These are phyloP conservation scores for Eledona agricola DNA, from an alignment of 2,888 invertebrate genomes.

Conservation along the genomic window DNA sequence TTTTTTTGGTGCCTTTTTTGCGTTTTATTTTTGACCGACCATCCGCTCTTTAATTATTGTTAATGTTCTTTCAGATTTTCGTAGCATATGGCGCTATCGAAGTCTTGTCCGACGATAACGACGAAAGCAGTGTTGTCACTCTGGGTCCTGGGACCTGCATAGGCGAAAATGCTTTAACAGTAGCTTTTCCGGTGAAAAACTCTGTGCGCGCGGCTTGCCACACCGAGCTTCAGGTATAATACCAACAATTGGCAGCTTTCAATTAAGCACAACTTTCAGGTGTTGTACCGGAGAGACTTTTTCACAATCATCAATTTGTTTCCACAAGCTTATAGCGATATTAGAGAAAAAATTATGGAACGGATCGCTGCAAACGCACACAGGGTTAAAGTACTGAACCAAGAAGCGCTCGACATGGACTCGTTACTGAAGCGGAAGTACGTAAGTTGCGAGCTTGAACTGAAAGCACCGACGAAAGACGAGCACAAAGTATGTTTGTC, in stretches of 20 bases:
- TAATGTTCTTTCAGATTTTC: conserved; percentile 55
- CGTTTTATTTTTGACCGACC: too few relatives aligned
- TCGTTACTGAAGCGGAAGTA: background rate
- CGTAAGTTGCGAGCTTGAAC: background rate
- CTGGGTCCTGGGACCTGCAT: conserved; percentile 65
- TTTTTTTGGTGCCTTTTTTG: too few relatives aligned
- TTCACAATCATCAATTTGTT: conserved; percentile 39
- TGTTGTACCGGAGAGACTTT: conserved; percentile 43
- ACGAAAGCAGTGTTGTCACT: conserved; percentile 66
- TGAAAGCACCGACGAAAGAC: conserved; percentile 5
- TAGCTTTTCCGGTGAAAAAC: conserved; percentile 65
- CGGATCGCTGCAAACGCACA: conserved; percentile 33
- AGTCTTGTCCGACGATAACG: conserved; percentile 66
- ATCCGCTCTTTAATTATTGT: too few relatives aligned
- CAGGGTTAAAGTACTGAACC: background rate
- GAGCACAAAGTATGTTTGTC: conserved; percentile 60
- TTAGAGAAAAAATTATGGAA: conserved; percentile 35
- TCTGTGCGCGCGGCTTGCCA: conserved; percentile 66
- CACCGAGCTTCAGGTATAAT: conserved; percentile 65
- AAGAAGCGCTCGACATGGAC: background rate
- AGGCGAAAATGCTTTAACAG: conserved; percentile 66
- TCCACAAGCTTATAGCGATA: conserved; percentile 34
- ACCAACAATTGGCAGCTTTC: conserved; percentile 12
- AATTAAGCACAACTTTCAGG: conserved; percentile 13
- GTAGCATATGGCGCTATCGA: conserved; percentile 65